Conservation (phyloP, 2,113 vertebrate species). For the Myotis lucifugus region DNA sequence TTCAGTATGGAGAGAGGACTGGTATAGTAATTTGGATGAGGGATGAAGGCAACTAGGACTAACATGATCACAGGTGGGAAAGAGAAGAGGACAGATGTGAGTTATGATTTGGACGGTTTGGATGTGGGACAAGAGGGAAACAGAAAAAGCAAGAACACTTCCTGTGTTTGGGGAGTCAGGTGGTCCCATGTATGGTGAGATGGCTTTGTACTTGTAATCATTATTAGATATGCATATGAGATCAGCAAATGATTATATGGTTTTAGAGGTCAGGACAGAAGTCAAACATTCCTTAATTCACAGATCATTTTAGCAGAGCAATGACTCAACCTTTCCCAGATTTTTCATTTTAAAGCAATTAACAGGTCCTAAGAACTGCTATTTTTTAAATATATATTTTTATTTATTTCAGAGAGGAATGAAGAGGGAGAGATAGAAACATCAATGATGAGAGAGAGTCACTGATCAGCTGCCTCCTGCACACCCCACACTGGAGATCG, state of each 20-base stretch:
- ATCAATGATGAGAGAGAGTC: too few relatives aligned
- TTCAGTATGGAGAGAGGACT: background rate
- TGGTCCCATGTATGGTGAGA: background rate
- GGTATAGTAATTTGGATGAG: background rate
- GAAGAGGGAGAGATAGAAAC: too few relatives aligned
- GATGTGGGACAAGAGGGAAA: background rate
- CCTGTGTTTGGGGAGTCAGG: background rate
- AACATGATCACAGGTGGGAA: accelerated
- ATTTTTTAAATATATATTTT: background rate
- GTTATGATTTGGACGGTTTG: background rate
- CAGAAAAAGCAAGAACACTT: background rate
- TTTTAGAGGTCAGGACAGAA: background rate
- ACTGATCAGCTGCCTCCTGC: too few relatives aligned
- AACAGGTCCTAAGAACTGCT: background rate
- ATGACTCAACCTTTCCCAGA: background rate
- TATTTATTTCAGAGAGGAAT: too few relatives aligned
- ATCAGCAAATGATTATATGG: background rate
- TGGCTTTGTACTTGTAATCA: background rate
- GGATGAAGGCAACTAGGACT: background rate
- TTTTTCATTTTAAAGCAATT: slow-evolving; percentile 34
- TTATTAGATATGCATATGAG: background rate
- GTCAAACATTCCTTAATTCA: background rate
- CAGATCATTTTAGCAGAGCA: background rate
- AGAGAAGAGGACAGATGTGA: background rate
- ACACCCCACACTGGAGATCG: too few relatives aligned